These are phyloP conservation scores for Oedothorax gibbosus DNA, from an alignment of 1,140 invertebrate genomes.

Conservation along the genomic window DNA sequence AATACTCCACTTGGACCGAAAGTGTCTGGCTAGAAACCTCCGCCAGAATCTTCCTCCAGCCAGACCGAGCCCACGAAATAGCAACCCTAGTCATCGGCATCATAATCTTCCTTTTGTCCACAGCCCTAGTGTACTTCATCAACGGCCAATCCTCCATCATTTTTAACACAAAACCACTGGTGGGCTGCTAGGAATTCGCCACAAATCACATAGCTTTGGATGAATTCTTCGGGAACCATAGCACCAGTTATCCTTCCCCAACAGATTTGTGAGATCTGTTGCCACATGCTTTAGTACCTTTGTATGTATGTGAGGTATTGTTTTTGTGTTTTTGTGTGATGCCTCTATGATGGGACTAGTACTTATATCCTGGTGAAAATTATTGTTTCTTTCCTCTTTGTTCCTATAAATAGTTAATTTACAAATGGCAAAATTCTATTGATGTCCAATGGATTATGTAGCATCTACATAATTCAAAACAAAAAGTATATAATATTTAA, in stretches of 20 bases:
- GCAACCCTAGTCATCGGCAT: conserved; percentile 76
- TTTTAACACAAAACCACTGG: conserved; percentile 69
- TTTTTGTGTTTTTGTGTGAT: conserved; percentile 10
- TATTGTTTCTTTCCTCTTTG: too few relatives aligned
- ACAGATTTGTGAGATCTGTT: conserved; percentile 41
- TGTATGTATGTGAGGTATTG: conserved; percentile 14
- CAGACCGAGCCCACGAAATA: conserved; percentile 76
- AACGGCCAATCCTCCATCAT: conserved; percentile 75
- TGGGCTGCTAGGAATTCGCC: conserved; percentile 62
- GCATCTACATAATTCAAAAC: too few relatives aligned
- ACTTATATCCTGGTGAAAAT: neutral
- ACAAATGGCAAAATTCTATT: too few relatives aligned
- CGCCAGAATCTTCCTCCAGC: conserved; percentile 84
- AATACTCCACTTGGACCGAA: conserved; percentile 93
- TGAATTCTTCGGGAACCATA: conserved; percentile 48
- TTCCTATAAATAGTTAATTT: too few relatives aligned
- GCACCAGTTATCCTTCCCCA: conserved; percentile 22
- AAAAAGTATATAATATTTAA: too few relatives aligned
- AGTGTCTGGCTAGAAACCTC: conserved; percentile 83
- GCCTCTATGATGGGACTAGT: neutral
- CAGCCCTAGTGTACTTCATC: conserved; percentile 78
- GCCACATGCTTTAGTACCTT: conserved; percentile 52
- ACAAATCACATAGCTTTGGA: conserved; percentile 63
- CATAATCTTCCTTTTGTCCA: conserved; percentile 75
- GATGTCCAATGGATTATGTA: too few relatives aligned